A percentile compares a stretch with the other conserved stretches of the same genome.
Evolutionary conservation across 2,888 invertebrate species (phyloP).

Genomic region (Dione vanillae): DNA sequence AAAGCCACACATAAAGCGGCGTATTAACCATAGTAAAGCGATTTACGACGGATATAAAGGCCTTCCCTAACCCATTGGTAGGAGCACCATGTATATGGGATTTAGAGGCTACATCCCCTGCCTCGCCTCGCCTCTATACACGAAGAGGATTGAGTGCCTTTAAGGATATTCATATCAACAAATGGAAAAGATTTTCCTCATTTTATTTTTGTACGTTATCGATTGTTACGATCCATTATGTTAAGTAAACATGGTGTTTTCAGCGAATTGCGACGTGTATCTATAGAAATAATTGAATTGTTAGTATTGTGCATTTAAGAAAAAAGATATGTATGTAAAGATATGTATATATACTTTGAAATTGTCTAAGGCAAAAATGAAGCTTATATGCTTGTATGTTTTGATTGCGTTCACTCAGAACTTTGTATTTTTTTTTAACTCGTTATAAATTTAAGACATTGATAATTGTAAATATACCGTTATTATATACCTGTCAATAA

Average conservation of each 20-base stretch:
- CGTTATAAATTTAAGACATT: too few relatives aligned
- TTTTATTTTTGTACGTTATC: background rate
- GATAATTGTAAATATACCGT: too few relatives aligned
- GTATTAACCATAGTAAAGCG: slow-evolving; percentile 44
- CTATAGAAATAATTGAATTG: too few relatives aligned
- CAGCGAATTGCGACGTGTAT: too few relatives aligned
- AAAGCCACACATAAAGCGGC: slow-evolving; percentile 42
- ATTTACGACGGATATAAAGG: slow-evolving; percentile 40
- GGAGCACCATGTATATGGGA: slow-evolving; percentile 7
- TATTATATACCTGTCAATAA: too few relatives aligned
- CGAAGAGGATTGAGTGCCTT: background rate
- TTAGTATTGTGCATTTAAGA: too few relatives aligned
- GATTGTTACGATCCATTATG: background rate
- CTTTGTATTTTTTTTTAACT: too few relatives aligned
- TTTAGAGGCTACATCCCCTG: background rate
- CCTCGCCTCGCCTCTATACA: background rate
- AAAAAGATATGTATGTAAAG: too few relatives aligned
- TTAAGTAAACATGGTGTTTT: background rate
- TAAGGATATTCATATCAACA: background rate
- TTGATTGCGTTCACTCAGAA: too few relatives aligned
- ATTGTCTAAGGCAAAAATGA: too few relatives aligned
- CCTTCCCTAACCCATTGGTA: slow-evolving; percentile 24
- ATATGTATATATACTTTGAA: too few relatives aligned
- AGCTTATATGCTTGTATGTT: too few relatives aligned
- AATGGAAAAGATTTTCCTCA: background rate